Percentiles rank a stretch among this genome's conserved stretches.
Evolutionary conservation across 2,797 vertebrate genomes (phyloP).

Genomic region (Megalops cyprinoides): DNA sequence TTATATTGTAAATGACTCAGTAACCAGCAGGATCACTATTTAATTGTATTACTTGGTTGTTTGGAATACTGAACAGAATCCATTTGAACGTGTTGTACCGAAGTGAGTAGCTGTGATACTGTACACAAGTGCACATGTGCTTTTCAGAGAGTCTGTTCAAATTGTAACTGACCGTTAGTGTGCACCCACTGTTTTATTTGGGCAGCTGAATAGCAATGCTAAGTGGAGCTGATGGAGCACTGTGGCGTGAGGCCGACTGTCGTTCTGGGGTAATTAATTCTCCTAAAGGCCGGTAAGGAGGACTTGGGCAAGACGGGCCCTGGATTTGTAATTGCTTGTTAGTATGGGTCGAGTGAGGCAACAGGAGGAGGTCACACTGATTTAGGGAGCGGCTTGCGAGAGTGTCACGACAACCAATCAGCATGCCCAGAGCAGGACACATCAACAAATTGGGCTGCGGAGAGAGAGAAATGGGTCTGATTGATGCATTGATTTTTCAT

Average conservation of each 20-base stretch:
- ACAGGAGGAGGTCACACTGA: not conserved
- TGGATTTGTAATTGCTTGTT: not conserved
- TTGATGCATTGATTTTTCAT: not conserved
- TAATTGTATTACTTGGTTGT: not conserved
- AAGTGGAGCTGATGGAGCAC: conserved; percentile 14
- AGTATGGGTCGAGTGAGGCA: not conserved
- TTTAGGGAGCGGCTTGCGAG: no score
- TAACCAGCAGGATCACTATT: not conserved
- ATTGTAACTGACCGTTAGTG: not conserved
- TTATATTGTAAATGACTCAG: not conserved
- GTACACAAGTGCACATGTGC: not conserved
- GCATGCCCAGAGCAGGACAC: not conserved
- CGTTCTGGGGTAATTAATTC: not conserved
- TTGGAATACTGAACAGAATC: not conserved
- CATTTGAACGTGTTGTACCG: not conserved
- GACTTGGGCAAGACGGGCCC: not conserved
- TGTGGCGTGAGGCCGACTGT: not conserved
- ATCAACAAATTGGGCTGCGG: not conserved
- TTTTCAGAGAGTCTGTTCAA: not conserved
- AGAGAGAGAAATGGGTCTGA: not conserved
- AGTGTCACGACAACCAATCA: no score
- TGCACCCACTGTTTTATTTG: not conserved
- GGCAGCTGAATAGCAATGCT: not conserved
- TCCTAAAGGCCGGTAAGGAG: not conserved
- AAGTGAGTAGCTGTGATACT: not conserved